phyloP scores from a whole-genome alignment of 2,888 invertebrate genomes.

The Cerceris rybyensis region DNA sequence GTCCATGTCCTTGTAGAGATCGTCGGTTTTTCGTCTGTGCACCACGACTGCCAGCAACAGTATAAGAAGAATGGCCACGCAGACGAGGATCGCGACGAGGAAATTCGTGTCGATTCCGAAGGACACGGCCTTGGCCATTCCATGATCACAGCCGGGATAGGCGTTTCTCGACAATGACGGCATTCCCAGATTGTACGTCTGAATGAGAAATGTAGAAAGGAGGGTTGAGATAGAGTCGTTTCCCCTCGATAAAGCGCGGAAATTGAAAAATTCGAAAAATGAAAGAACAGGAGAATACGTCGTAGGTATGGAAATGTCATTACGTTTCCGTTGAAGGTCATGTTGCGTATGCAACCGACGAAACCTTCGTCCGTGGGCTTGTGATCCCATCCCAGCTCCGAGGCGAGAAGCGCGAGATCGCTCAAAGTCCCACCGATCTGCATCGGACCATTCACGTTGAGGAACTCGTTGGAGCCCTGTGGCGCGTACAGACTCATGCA shows the following conservation, averaged over 20 bases:
- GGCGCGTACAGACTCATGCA: slow-evolving; percentile 89
- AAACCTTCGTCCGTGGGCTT: slow-evolving; percentile 89
- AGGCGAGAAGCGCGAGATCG: slow-evolving; percentile 85
- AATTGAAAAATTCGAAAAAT: background rate
- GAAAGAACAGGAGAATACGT: no score
- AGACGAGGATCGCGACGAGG: slow-evolving; percentile 94
- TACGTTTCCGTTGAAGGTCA: slow-evolving; percentile 91
- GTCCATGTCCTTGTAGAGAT: slow-evolving; percentile 95
- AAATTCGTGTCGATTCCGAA: slow-evolving; percentile 94
- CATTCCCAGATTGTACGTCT: slow-evolving; percentile 94
- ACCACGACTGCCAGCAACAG: slow-evolving; percentile 95
- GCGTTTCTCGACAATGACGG: slow-evolving; percentile 89
- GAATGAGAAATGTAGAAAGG: slow-evolving; percentile 66
- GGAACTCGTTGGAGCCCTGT: slow-evolving; percentile 87
- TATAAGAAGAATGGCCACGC: slow-evolving; percentile 91
- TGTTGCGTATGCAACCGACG: slow-evolving; percentile 94
- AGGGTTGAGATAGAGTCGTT: background rate
- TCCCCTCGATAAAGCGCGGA: background rate
- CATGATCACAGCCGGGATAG: slow-evolving; percentile 89
- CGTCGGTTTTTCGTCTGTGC: slow-evolving; percentile 93
- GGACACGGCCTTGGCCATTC: slow-evolving; percentile 89
- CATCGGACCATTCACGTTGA: slow-evolving; percentile 93
- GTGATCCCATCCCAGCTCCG: slow-evolving; percentile 87
- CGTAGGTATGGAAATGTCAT: slow-evolving; percentile 43
- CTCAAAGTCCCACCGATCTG: slow-evolving; percentile 91